phyloP scores from a whole-genome alignment of 2,888 invertebrate species.

The Arrhopalites spinosus region DNA sequence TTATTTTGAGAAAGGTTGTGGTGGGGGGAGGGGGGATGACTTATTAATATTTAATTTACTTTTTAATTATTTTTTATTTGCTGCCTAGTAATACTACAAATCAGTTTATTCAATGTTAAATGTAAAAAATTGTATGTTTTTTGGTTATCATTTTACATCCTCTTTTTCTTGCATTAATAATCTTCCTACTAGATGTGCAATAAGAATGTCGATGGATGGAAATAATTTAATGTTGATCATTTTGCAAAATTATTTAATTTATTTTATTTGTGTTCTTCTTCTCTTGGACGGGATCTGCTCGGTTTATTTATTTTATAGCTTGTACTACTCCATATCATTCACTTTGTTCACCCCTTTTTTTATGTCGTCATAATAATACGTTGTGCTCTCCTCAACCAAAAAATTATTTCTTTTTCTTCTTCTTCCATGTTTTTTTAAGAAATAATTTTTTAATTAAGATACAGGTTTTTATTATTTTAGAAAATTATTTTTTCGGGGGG shows the following conservation, averaged over 20 bases:
- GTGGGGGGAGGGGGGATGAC: constrained; percentile 34
- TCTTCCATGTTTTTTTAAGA: background rate
- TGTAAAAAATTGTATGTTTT: constrained; percentile 29
- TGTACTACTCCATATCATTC: constrained; percentile 5
- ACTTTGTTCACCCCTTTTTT: constrained; percentile 33
- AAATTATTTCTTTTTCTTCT: background rate
- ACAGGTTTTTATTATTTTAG: background rate
- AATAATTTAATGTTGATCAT: constrained; percentile 25
- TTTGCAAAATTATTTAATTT: no score
- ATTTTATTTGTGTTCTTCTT: constrained; percentile 14
- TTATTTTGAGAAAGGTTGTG: constrained; percentile 36
- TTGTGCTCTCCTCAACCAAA: constrained; percentile 3
- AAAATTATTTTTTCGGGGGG: no score
- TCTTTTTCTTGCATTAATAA: constrained; percentile 24
- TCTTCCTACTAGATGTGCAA: constrained; percentile 34
- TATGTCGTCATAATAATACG: constrained; percentile 22
- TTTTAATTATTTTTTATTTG: no score
- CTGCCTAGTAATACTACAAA: constrained; percentile 16
- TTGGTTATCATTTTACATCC: constrained; percentile 22
- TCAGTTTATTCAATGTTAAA: constrained; percentile 22
- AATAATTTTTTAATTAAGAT: background rate
- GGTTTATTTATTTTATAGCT: constrained; percentile 31
- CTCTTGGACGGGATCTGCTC: constrained; percentile 17
- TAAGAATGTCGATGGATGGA: constrained; percentile 33
- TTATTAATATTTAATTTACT: constrained; percentile 29